Evolutionary conservation across 2,113 vertebrate species (phyloP).

Genomic region (Vanacampus margaritifer): DNA sequence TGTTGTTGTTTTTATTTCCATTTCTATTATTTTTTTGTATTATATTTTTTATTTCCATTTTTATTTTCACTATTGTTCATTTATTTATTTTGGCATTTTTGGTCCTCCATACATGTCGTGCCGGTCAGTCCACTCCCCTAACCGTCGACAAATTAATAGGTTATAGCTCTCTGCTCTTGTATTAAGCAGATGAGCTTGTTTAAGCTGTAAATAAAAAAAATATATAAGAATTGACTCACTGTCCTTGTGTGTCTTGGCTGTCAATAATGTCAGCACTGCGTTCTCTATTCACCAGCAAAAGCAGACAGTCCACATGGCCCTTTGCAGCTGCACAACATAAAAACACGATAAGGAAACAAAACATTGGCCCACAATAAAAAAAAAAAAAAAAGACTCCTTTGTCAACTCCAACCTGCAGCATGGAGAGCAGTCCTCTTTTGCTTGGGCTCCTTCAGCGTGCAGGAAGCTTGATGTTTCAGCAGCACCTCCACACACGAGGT

Average conservation of each 20-base stretch:
- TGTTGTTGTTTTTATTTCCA: too few relatives aligned
- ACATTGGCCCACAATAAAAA: not conserved
- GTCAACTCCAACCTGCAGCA: conserved; percentile 76
- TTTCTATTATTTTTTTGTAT: too few relatives aligned
- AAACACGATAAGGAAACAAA: not conserved
- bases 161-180: too few relatives aligned
- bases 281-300: conserved; percentile 85
- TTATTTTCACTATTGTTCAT: too few relatives aligned
- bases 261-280: conserved; percentile 84
- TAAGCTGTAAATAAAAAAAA: too few relatives aligned
- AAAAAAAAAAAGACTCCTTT: not conserved
- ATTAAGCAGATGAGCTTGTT: too few relatives aligned
- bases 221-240: conserved; percentile 76
- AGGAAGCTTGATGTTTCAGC: conserved; percentile 85
- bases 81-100: too few relatives aligned
- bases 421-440: conserved; percentile 87
- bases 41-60: too few relatives aligned
- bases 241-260: conserved; percentile 83
- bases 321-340: conserved; percentile 76
- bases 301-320: conserved; percentile 89
- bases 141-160: too few relatives aligned
- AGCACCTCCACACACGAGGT: conserved; percentile 86
- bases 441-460: conserved; percentile 81
- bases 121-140: too few relatives aligned
- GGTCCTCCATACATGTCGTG: too few relatives aligned